phyloP scores from a whole-genome alignment of 2,888 invertebrate genomes.

The Nematopogon swammerdamellus region DNA sequence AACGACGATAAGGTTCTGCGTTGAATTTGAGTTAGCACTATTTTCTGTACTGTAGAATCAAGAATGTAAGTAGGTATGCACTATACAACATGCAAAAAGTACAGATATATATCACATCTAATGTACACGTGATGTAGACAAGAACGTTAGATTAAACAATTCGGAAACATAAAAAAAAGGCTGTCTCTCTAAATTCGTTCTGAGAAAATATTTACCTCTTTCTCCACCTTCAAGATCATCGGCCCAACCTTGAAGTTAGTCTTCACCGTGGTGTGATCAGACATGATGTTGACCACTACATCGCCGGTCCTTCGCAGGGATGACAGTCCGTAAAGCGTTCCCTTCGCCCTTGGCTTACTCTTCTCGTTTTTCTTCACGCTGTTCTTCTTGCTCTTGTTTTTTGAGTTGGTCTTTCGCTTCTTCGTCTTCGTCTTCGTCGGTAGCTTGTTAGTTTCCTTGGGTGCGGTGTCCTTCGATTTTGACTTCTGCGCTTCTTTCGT shows the following conservation, averaged over 20 bases:
- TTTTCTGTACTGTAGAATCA: no score
- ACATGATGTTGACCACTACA: slow-evolving; percentile 75
- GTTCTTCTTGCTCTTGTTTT: slow-evolving; percentile 22
- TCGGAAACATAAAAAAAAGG: no score
- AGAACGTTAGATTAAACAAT: no score
- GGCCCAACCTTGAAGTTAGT: slow-evolving; percentile 81
- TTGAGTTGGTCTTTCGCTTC: slow-evolving; percentile 21
- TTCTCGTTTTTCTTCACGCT: slow-evolving; percentile 42
- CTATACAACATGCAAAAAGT: no score
- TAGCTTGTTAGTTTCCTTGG: slow-evolving; percentile 26
- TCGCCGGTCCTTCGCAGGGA: slow-evolving; percentile 76
- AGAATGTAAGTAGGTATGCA: no score
- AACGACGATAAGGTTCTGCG: no score
- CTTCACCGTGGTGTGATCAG: slow-evolving; percentile 77
- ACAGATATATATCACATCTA: no score
- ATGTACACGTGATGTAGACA: no score
- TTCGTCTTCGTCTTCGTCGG: slow-evolving; percentile 32
- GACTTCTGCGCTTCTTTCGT: slow-evolving; percentile 9
- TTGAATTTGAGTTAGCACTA: no score
- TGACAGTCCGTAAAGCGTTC: slow-evolving; percentile 77
- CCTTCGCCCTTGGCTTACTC: slow-evolving; percentile 65
- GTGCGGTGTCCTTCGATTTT: slow-evolving; percentile 13
- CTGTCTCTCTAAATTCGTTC: no score
- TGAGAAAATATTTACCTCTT: no score
- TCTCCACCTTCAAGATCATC: slow-evolving; percentile 72